phyloP scores from a whole-genome alignment of 1,140 invertebrate genomes.

The Aphelenchoides avenae region DNA sequence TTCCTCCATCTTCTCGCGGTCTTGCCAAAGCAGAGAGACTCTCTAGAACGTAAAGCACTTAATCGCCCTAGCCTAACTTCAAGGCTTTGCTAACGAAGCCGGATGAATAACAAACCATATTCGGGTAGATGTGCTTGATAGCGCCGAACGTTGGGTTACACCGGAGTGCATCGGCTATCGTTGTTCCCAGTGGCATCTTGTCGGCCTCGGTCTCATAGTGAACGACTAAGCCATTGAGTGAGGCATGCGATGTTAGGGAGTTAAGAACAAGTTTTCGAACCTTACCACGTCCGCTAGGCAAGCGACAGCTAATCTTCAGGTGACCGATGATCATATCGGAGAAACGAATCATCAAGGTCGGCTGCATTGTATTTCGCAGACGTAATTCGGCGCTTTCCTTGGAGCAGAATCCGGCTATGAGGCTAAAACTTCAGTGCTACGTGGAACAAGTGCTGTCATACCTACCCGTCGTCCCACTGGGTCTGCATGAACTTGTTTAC shows the following conservation, averaged over 20 bases:
- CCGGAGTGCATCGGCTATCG: conserved; percentile 25
- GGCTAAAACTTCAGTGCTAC: conserved; percentile 10
- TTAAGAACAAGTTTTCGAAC: too few species aligned
- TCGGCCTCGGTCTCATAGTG: conserved; percentile 30
- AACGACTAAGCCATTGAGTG: too few species aligned
- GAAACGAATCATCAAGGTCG: conserved; percentile 27
- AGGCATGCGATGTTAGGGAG: too few species aligned
- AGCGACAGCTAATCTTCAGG: conserved; percentile 25
- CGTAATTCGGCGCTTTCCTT: conserved; percentile 12
- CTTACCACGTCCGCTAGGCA: too few species aligned
- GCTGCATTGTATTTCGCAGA: conserved; percentile 6
- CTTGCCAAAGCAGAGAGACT: conserved; percentile 15
- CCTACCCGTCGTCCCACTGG: conserved; percentile 29
- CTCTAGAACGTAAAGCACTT: conserved; percentile 3
- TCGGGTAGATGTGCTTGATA: conserved; percentile 23
- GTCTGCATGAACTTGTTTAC: conserved; percentile 32
- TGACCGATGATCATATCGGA: conserved; percentile 23
- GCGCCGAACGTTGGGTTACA: conserved; percentile 23
- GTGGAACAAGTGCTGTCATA: too few species aligned
- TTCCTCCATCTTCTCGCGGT: conserved; percentile 10
- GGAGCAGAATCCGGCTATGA: conserved; percentile 23
- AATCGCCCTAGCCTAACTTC: neutral
- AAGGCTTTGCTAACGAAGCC: neutral
- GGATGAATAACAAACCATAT: conserved; percentile 3
- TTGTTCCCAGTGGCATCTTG: conserved; percentile 25